phyloP scores from a whole-genome alignment of 2,797 vertebrate species.

The Sebastes diaconus region DNA sequence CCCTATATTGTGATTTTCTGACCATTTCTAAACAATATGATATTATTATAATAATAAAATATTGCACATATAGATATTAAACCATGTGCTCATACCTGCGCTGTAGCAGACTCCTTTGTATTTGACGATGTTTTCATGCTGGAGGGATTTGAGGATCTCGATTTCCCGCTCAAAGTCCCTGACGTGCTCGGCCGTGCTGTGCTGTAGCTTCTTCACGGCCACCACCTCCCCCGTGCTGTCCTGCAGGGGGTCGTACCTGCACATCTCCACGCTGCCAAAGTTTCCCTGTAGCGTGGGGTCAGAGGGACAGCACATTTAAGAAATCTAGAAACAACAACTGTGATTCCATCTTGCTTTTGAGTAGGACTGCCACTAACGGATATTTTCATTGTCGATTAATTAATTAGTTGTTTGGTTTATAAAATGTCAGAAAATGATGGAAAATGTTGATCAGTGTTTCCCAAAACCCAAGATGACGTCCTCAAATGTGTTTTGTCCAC shows the following conservation, averaged over 20 bases:
- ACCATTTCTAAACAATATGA: background rate
- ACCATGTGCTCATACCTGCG: conserved; percentile 83
- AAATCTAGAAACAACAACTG: background rate
- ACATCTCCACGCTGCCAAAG: conserved; percentile 99
- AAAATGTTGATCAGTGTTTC: too few relatives aligned
- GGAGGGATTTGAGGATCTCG: conserved; percentile 96
- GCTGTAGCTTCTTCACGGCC: conserved; percentile 97
- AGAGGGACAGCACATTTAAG: background rate
- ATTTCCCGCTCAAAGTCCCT: conserved; percentile 97
- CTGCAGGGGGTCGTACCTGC: conserved; percentile 94
- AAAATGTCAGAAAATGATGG: too few relatives aligned
- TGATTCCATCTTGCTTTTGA: background rate
- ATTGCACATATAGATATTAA: too few relatives aligned
- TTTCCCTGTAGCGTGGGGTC: conserved; percentile 85
- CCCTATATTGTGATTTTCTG: background rate
- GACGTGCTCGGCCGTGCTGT: conserved; percentile 94
- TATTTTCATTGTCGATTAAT: too few relatives aligned
- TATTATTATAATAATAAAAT: too few relatives aligned
- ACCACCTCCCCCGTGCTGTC: conserved; percentile 98
- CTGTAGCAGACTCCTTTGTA: conserved; percentile 99
- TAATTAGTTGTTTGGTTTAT: too few relatives aligned
- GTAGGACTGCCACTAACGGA: too few relatives aligned
- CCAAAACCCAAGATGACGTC: too few relatives aligned
- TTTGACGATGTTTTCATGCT: conserved; percentile 98
- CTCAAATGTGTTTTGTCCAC: too few relatives aligned